Evolutionary conservation across 2,888 invertebrate species (phyloP), one percentile per base, ranked within the genome.

Genomic region (Acronicta leporina): DNA sequence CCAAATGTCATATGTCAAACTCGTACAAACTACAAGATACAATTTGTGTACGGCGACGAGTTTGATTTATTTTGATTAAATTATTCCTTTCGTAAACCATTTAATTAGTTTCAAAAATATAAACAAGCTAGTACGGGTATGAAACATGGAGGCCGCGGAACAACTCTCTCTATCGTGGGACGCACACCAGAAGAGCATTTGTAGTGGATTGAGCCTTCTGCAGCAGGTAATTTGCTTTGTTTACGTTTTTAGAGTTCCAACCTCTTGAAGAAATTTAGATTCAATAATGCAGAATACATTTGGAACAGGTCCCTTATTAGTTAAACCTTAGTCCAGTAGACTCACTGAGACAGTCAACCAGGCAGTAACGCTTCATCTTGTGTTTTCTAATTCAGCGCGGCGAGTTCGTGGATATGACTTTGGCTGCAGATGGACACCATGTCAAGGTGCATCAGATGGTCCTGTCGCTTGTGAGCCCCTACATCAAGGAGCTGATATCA

Each of bases 391-490:
- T 63, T 38, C 77, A 94, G 94, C 89, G 85, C 74, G 94, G 89
- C 10, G 91, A 94, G 63, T 92, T 94, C 77, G 94, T 94, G 35
- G 94, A 94, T 68, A 91, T 94, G 92, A 94, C 94, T 0, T 64
- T 94, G 38, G 94, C 94, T 4, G 94, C 94, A 1, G 94, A 94
- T 41, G 94, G 94, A 0, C 89, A 92, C 66, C 81, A 87, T 58
- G 93, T 94, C 4, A 94, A 92, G 71, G 94, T 92, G 2, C 94
- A 94, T 62, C 91, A 93, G 74, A 77, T 94, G 54, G 85, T 94
- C 5, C 64, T 94, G 63, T 92, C 92, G 0, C 84, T 94, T 0
- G 91, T 92, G 15, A 94, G 94, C 58, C 94, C 94, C 0, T 94
- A 87, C 73, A 87, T 94, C 59, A 92, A 92, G 71, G 89, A 92